Evolutionary conservation across 2,888 invertebrate genomes (phyloP).

Genomic region (Nomada lathburiana): DNA sequence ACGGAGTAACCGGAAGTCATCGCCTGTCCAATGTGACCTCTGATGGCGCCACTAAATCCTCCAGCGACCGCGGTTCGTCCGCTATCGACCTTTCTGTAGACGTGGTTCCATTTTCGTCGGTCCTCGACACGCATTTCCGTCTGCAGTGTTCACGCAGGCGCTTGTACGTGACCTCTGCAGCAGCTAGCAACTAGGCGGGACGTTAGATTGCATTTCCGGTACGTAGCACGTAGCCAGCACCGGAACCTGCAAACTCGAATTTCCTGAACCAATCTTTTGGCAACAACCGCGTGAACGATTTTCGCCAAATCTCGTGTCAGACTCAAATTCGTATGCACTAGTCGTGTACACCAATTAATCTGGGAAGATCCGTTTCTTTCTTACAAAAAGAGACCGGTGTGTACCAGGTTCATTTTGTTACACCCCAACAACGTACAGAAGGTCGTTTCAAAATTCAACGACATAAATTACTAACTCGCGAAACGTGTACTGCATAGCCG

Average conservation of each 20-base stretch:
- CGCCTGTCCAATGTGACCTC: slow-evolving; percentile 49
- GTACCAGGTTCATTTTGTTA: neutral
- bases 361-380: neutral
- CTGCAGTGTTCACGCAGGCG: slow-evolving; percentile 33
- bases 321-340: neutral
- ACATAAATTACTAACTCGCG: slow-evolving; percentile 23
- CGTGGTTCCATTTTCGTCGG: slow-evolving; percentile 34
- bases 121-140: slow-evolving; percentile 10
- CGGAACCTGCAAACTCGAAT: slow-evolving; percentile 32
- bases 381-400: no score
- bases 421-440: neutral
- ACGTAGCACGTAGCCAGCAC: slow-evolving; percentile 11
- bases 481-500: neutral
- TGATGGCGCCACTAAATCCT: slow-evolving; percentile 80
- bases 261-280: slow-evolving; percentile 26
- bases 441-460: neutral
- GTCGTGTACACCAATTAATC: neutral
- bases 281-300: neutral
- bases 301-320: neutral
- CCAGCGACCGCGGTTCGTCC: slow-evolving; percentile 35
- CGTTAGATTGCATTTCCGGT: slow-evolving; percentile 51
- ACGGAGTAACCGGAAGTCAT: slow-evolving; percentile 66
- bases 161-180: slow-evolving; percentile 14
- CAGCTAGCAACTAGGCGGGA: slow-evolving; percentile 16
- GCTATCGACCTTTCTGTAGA: slow-evolving; percentile 75